Evolutionary conservation across 1,140 invertebrate genomes (phyloP), one percentile per base, ranked within the genome.

Genomic region (Neuroterus valhalla): DNA sequence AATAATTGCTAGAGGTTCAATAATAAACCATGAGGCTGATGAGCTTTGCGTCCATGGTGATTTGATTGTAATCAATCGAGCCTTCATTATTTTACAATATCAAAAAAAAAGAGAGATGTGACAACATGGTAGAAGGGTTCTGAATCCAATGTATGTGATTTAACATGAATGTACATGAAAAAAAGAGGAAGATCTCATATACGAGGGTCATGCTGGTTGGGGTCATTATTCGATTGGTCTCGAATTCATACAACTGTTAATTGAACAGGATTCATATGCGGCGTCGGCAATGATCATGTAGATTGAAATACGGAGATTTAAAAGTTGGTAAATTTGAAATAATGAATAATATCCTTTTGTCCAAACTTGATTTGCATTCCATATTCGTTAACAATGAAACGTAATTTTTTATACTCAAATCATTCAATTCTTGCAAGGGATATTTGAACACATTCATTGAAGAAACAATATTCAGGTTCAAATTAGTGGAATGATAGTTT

Each of bases 241-340:
- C 52, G 77, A 76, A 74, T 77, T 62, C 50, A 73, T 81, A 71
- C 72, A 75, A 45, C 66, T 71, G 76, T 78, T 81, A 80, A 83
- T 81, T 81, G 68, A 81, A 81, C 78, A 81, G 74, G 67, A 74
- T 71, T 79, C 75, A 77, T 81, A 79, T 79, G 77, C 45, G 21
- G 11, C 23, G 26, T 26, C 14, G 4, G 23, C 21, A 12, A 26
- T 12, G 3, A 14, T 55, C 21, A 14, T 55, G 10, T 15, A 31
- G 19, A 55, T 52, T 55, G 23, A 21, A 26, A 26, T 26, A 26
- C 5, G 26, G 15, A 12, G 14, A 26, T 3, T 0, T 14, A 55
- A 55, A 55, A 55, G 21, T 55, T 55, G 19, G 26, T 55, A 23
- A 21, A 55, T 26, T 11, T 2, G 50, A 26, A 55, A 3, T 55